Evolutionary conservation across 2,888 invertebrate species (phyloP).

Genomic region (Thymelicus sylvestris): DNA sequence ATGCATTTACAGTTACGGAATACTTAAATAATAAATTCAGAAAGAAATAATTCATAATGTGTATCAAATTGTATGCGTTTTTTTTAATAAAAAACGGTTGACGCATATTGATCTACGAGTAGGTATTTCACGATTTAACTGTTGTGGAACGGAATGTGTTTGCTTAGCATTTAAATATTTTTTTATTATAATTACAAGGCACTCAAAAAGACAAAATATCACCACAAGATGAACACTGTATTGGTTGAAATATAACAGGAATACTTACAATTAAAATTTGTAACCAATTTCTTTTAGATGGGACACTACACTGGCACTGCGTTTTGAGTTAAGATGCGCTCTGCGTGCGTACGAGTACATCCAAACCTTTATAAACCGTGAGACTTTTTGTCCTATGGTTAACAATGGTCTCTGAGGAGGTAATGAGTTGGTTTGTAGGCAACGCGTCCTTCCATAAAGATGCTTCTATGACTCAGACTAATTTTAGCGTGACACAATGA

Average conservation of each 20-base stretch:
- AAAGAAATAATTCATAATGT: too few species aligned
- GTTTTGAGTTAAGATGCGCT: constrained; percentile 73
- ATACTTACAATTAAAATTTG: constrained; percentile 24
- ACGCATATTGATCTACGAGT: too few species aligned
- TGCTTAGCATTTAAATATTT: too few species aligned
- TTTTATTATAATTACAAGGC: too few species aligned
- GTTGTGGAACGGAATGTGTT: too few species aligned
- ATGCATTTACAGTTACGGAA: too few species aligned
- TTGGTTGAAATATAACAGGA: not conserved
- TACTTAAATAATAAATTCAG: too few species aligned
- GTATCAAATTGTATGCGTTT: too few species aligned
- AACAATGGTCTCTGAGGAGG: constrained; percentile 78
- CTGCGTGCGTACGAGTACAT: constrained; percentile 69
- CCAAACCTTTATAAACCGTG: constrained; percentile 81
- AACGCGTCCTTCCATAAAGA: constrained; percentile 75
- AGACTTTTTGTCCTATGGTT: constrained; percentile 81
- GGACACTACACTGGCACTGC: constrained; percentile 62
- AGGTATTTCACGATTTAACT: too few species aligned
- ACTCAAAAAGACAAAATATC: too few species aligned
- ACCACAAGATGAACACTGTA: too few species aligned
- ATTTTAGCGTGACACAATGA: constrained; percentile 66
- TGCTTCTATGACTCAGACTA: constrained; percentile 68
- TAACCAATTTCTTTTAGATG: constrained; percentile 37
- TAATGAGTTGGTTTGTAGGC: constrained; percentile 82
- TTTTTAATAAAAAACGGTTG: too few species aligned